Evolutionary conservation across 2,113 vertebrate species (phyloP), one percentile per base, ranked within the genome.

Genomic region (Urocynchramus pylzowi): DNA sequence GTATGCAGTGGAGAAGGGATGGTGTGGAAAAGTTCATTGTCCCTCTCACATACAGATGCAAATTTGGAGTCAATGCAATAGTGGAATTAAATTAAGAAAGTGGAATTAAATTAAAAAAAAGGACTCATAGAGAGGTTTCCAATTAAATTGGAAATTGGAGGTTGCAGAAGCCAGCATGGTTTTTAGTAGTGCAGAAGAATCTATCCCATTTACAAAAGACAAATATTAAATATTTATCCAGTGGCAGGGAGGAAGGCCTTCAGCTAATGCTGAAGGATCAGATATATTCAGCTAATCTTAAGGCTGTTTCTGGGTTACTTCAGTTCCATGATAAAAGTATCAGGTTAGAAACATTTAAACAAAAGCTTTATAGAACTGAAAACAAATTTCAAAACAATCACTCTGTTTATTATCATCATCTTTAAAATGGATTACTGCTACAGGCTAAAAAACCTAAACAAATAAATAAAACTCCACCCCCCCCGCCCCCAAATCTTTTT

Each of bases 321-420:
- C 39, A 85, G 60, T 59, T 86, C 63, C 16, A 81, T 37, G 69
- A 59, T 56, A 90, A n/a, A 41, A 80, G 20, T 17, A 56, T 13
- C 20, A 87, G 41, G 70, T 67, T 44, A 95, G 26, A 94, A 90
- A 67, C 35, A 79, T 92, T 94, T 73, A 70, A 96, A 89, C 91
- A 97, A 94, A 70, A 90, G 37, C 57, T 94, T 91, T 87, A 87
- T 56, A 96, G 86, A n/a, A 79, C n/a, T 82, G 61, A 95, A 90
- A 93, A 93, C 26, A 74, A 91, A 91, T 87, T 89, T 91, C 69
- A 87, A 80, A 96, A 84, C 35, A 75, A 90, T 22, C 20, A 63
- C 26, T 71, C 27, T 63, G 45, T 60, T 94, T 94, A 88, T 96
- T 91, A 95, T 90, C 78, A 94, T n/a, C n/a, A n/a, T 69, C 87